A percentile compares a stretch with the other conserved stretches of the same genome.
phyloP scores from a whole-genome alignment of 2,888 invertebrate species.

The Mimachlamys varia region DNA sequence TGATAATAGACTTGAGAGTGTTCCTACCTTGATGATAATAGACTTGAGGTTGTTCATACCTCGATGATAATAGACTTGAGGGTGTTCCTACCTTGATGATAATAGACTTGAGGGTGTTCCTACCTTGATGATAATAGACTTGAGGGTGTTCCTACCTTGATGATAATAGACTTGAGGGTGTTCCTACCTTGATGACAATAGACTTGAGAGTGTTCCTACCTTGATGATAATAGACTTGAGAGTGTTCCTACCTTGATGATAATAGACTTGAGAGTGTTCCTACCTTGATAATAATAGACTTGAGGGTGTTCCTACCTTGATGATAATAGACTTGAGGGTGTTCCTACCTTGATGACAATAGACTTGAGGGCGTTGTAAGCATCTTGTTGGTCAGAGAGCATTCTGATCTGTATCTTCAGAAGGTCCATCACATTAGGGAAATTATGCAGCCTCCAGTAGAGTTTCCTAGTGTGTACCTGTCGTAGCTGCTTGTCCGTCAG shows the following conservation, averaged over 20 bases:
- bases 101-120: no score
- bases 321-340: not conserved
- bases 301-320: not conserved
- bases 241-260: not conserved
- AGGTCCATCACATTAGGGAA: not conserved
- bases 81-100: no score
- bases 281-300: not conserved
- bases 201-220: not conserved
- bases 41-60: no score
- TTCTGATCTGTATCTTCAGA: slow-evolving; percentile 1
- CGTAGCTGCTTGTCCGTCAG: not conserved
- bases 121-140: no score
- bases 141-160: no score
- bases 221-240: not conserved
- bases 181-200: not conserved
- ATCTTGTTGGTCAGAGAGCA: not conserved
- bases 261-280: not conserved
- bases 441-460: not conserved
- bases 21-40: no score
- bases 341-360: not conserved
- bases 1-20: no score
- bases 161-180: not conserved
- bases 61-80: no score
- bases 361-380: slow-evolving; percentile 4
- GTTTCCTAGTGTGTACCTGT: not conserved